Evolutionary conservation across 30 jellyfish, hydroid and myxozoan species (phyloP), one percentile per base, ranked within the genome.

Genomic region (Hydra vulgaris): DNA sequence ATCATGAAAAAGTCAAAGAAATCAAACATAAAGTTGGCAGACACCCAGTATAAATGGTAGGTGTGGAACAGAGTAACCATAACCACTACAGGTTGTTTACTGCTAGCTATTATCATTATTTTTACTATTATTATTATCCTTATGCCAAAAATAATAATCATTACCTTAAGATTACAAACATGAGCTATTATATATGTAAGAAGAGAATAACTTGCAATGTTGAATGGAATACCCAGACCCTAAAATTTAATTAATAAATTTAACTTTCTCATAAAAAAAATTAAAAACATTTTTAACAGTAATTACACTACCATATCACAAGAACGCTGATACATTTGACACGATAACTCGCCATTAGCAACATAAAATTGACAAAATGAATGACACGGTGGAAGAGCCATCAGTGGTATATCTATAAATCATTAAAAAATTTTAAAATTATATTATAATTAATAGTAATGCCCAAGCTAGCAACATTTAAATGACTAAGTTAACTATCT

Each of bases 311-410:
- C 99, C 85, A 92, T 83, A 82, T 92, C 99, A 27, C 96, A 96
- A 23, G 96, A 86, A 24, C 99, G 81, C 66, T 92, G 99, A 74
- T 92, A 92, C 92, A 92, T 86, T 82, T 92, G 99, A 72, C 99
- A 92, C 3, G 99, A 92, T 26, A 92, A 82, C 66, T 92, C 99
- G 7, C 96, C 96, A 61, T 92, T 86, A 18, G 92, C 70, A 21
- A 92, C 99, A 55, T 92, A 92, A 74, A 92, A 92, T 80, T 92
- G 99, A 70, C 84, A 89, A 73, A 92, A 85, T 40, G 96, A 68
- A 75, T 92, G 99, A 74, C 99, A 92, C 3, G 99, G 99, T 8
- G 99, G 99, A 19, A 92, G 81, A 0, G 99, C 99, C 99, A 92
- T 92, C 26, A 80, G 66, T 21, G 95, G 95, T 26, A 92, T 70